Evolutionary conservation across 2,113 vertebrate species (phyloP), one percentile per base, ranked within the genome.

Genomic region (Vulpes lagopus): DNA sequence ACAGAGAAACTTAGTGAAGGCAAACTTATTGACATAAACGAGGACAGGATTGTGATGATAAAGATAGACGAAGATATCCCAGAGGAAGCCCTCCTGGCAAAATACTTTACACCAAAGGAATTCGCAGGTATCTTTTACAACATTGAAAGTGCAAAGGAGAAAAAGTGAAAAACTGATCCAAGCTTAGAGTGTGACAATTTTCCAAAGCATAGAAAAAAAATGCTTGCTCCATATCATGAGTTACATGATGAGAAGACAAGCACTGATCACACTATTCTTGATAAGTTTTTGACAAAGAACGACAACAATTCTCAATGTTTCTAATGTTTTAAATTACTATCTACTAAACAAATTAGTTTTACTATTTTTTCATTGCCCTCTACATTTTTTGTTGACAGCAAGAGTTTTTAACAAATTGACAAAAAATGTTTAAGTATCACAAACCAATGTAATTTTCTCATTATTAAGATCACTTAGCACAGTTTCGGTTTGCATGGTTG

Each of bases 211-310:
- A 17, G 14, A 5, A 85, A 25, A 62, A 69, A 43, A 59, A 43
- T 57, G 23, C 22, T 49, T 64, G 59, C 11, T 87, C 60, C 22
- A 3, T 16, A 3, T 57, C 16, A 8, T 64, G 74, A 91, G 9
- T 69, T 82, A n/a, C 27, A 16, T 14, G 27, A 79, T 59, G 67
- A 76, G 76, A 49, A 83, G 71, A 60, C 30, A 88, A 51, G 60
- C 60, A 11, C 20, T 32, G 8, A 16, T 60, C 67, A 55, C 67
- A 53, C 4, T 9, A 11, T 5, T 94, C 23, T 82, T 91, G 57
- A 51, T 80, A 74, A n/a, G 30, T 20, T 87, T 95, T 95, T 94
- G 84, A 78, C 9, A 71, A 86, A 94, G 49, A 96, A 92, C 8
- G 51, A 80, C 20, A 80, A 80, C 49, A 23, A 16, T 83, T 89